These are phyloP conservation scores for Quadriops clusia DNA, from an alignment of 2,888 invertebrate genomes.

Conservation along the genomic window DNA sequence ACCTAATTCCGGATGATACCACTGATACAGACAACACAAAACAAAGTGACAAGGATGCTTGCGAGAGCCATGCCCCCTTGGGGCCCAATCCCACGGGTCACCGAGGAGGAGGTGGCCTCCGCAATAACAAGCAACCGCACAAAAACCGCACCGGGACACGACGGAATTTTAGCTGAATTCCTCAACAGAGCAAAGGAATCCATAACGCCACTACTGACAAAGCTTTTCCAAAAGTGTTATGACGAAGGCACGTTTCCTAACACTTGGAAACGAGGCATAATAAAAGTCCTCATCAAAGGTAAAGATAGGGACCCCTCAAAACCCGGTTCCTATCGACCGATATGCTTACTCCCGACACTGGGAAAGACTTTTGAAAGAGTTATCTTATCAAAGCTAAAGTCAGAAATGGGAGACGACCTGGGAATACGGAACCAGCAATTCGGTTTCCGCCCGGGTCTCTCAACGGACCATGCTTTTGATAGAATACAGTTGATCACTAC, in stretches of 20 bases:
- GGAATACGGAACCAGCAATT: not conserved
- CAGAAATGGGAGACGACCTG: not conserved
- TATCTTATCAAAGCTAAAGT: not conserved
- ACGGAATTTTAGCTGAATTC: not conserved
- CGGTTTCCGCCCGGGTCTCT: slow-evolving; percentile 1
- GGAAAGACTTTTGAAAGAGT: slow-evolving; percentile 6
- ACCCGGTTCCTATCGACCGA: slow-evolving; percentile 3
- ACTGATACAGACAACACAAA: no score
- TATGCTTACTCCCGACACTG: slow-evolving; percentile 3
- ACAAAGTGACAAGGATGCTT: no score
- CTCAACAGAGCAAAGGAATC: not conserved
- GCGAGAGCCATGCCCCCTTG: no score
- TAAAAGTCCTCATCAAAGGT: not conserved
- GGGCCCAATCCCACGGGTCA: not conserved
- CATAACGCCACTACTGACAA: not conserved
- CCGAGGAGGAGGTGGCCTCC: not conserved
- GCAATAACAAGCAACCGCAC: not conserved
- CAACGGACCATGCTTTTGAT: slow-evolving; percentile 3
- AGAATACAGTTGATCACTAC: no score
- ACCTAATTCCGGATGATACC: no score
- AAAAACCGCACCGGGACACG: slow-evolving; percentile 2
- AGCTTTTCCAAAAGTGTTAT: not conserved
- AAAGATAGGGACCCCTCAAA: not conserved
- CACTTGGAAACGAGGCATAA: not conserved
- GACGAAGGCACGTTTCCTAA: not conserved